Evolutionary conservation across 2,888 invertebrate species (phyloP).

Genomic region (Eupithecia dodoneata): DNA sequence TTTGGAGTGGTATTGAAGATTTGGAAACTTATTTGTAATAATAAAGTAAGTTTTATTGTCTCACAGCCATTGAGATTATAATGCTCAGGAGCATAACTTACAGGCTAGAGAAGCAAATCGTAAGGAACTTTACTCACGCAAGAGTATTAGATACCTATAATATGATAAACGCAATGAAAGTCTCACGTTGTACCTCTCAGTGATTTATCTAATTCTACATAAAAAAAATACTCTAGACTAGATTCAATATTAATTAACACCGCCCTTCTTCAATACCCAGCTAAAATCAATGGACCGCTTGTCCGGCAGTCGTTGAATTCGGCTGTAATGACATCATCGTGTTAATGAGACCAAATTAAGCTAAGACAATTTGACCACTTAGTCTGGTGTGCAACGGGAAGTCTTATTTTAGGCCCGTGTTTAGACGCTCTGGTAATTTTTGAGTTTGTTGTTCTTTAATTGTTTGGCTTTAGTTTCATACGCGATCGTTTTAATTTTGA

Average conservation of each 20-base stretch:
- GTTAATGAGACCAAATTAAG: constrained; percentile 14
- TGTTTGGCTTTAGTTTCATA: neutral
- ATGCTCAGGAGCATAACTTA: neutral
- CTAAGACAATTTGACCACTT: constrained; percentile 7
- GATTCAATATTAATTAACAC: neutral
- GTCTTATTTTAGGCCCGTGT: neutral
- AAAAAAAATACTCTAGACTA: neutral
- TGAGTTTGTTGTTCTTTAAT: neutral
- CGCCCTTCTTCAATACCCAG: neutral
- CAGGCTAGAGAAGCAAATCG: neutral
- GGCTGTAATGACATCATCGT: constrained; percentile 11
- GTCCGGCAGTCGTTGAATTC: neutral
- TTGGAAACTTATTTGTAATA: neutral
- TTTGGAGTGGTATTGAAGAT: neutral
- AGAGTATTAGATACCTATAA: too few relatives aligned
- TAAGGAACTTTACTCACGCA: neutral
- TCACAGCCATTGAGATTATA: neutral
- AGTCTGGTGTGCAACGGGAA: neutral
- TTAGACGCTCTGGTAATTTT: neutral
- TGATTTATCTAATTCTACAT: neutral
- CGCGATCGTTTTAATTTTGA: neutral
- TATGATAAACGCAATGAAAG: neutral
- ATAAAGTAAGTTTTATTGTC: neutral
- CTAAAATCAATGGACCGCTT: neutral
- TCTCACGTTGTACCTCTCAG: neutral